Percentiles rank a stretch among this genome's conserved stretches.
Evolutionary conservation across 1,140 invertebrate species (phyloP).

Genomic region (Stratiolaelaps scimitus): DNA sequence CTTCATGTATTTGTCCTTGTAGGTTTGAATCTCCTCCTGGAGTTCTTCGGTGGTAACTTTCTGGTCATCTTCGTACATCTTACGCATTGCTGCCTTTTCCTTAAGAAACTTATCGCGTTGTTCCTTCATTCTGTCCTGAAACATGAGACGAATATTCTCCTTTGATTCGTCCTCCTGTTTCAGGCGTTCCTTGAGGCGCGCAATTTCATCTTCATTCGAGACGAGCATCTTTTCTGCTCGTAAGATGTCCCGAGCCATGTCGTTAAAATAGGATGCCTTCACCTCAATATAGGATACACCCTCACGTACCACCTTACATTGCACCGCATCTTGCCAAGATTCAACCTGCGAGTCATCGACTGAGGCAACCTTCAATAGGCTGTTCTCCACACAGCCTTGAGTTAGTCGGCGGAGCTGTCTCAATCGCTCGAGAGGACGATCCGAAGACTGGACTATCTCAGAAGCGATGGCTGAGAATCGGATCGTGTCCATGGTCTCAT

Average conservation of each 20-base stretch:
- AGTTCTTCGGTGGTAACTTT: not conserved
- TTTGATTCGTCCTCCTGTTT: not conserved
- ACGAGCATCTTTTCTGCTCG: conserved; percentile 1
- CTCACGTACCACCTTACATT: not conserved
- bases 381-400: not conserved
- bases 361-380: not conserved
- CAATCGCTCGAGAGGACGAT: conserved; percentile 9
- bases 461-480: conserved; percentile 42
- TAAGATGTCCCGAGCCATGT: conserved; percentile 6
- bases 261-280: conserved; percentile 6
- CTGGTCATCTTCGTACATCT: conserved; percentile 5
- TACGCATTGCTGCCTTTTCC: not conserved
- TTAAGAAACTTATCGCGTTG: not conserved
- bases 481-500: conserved; percentile 65
- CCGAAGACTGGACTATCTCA: conserved; percentile 22
- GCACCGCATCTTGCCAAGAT: conserved; percentile 12
- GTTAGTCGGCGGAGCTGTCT: conserved; percentile 12
- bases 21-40: conserved; percentile 9
- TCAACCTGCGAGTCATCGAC: not conserved
- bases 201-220: conserved; percentile 1
- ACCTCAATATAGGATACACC: conserved; percentile 12
- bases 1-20: conserved; percentile 21
- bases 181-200: not conserved
- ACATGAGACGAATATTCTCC: conserved; percentile 12
- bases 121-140: conserved; percentile 13